These are phyloP conservation scores for Naso thynnoides DNA, from an alignment of 2,797 vertebrate genomes.

Conservation along the genomic window DNA sequence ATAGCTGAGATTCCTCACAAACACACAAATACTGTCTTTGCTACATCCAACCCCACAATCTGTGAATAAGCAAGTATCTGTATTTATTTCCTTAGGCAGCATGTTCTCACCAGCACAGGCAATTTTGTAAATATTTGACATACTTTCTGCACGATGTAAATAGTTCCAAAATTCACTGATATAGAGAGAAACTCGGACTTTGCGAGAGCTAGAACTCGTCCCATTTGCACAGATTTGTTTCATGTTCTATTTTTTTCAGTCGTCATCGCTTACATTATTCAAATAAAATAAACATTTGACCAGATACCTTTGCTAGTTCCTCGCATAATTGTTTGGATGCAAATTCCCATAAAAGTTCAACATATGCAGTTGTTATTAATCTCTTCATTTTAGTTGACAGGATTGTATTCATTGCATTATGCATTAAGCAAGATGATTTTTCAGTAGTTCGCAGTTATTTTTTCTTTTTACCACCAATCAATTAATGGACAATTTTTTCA, in stretches of 20 bases:
- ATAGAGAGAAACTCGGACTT: no score
- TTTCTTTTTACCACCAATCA: not conserved
- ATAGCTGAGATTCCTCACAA: slow-evolving; percentile 38
- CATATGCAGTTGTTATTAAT: not conserved
- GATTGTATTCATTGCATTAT: no score
- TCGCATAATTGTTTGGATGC: no score
- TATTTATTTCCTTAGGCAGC: not conserved
- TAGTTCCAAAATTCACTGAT: not conserved
- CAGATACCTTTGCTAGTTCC: not conserved
- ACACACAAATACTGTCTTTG: slow-evolving; percentile 14
- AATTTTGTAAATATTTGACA: not conserved
- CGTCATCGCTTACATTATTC: not conserved
- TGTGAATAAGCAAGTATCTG: not conserved
- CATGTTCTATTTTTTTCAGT: no score
- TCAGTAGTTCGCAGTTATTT: no score
- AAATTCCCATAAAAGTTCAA: not conserved
- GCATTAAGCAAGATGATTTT: no score
- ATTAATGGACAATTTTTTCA: not conserved
- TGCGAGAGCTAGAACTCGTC: no score
- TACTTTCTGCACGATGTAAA: slow-evolving; percentile 3
- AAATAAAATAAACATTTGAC: not conserved
- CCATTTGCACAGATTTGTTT: no score
- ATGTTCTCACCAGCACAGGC: not conserved
- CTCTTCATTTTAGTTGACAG: not conserved
- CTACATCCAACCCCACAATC: not conserved